Conservation (phyloP, 1,140 invertebrate genomes). For the Phortica variegata region DNA sequence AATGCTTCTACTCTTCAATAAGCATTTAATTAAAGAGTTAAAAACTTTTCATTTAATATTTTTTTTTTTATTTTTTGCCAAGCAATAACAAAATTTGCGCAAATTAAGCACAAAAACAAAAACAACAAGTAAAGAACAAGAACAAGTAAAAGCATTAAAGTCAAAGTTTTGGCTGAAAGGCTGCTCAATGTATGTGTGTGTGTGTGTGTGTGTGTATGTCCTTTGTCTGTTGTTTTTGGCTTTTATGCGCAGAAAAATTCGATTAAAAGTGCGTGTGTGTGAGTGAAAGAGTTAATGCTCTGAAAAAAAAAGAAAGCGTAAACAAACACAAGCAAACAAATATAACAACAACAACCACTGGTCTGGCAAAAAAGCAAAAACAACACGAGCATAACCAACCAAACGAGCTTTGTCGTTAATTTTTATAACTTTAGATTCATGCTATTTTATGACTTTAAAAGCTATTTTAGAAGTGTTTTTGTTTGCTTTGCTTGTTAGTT, state of each 20-base stretch:
- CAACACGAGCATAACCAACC: too few relatives aligned
- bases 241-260: conserved; percentile 30
- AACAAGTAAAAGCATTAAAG: conserved; percentile 19
- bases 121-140: conserved; percentile 36
- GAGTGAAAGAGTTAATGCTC: too few relatives aligned
- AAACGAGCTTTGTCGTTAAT: too few relatives aligned
- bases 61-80: conserved; percentile 6
- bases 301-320: too few relatives aligned
- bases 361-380: too few relatives aligned
- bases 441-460: conserved; percentile 54
- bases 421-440: conserved; percentile 49
- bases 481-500: too few relatives aligned
- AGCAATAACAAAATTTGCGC: conserved; percentile 13
- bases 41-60: conserved; percentile 36
- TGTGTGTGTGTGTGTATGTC: neutral
- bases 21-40: conserved; percentile 55
- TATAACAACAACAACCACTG: too few relatives aligned
- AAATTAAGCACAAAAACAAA: conserved; percentile 55
- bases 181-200: conserved; percentile 2
- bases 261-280: too few relatives aligned
- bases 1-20: too few relatives aligned
- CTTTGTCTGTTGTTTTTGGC: conserved; percentile 22
- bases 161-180: too few relatives aligned
- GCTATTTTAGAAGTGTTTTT: conserved; percentile 54
- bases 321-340: too few relatives aligned